These are phyloP conservation scores for Nymphalis urticae DNA, from an alignment of 2,888 invertebrate species.

Conservation along the genomic window DNA sequence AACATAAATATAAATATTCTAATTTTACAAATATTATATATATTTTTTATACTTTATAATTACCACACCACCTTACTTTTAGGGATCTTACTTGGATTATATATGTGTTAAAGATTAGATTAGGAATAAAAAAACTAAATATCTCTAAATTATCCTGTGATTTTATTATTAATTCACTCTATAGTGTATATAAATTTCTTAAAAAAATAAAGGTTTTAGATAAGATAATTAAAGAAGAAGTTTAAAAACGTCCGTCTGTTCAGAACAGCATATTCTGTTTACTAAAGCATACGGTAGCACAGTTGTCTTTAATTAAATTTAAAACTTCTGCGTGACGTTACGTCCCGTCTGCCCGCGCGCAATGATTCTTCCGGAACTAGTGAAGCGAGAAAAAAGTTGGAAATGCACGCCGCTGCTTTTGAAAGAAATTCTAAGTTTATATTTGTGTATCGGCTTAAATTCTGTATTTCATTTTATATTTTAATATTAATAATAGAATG, in stretches of 20 bases:
- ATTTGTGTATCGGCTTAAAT: constrained; percentile 12
- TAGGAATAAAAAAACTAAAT: too few species aligned
- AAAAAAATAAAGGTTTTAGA: too few species aligned
- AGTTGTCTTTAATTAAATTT: constrained; percentile 77
- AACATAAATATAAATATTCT: too few species aligned
- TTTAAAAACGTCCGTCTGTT: constrained; percentile 49
- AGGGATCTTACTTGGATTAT: too few species aligned
- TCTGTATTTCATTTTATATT: neutral
- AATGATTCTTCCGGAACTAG: constrained; percentile 46
- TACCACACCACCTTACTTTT: too few species aligned
- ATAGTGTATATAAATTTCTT: too few species aligned
- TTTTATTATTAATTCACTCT: too few species aligned
- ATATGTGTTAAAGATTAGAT: too few species aligned
- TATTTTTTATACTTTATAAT: too few species aligned
- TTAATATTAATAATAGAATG: neutral
- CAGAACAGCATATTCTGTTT: constrained; percentile 52
- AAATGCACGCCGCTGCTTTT: constrained; percentile 34
- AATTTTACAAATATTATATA: too few species aligned
- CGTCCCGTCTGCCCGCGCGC: constrained; percentile 52
- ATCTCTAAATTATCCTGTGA: too few species aligned
- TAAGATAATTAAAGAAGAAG: neutral
- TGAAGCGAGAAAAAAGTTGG: constrained; percentile 38
- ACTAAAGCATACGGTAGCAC: constrained; percentile 58
- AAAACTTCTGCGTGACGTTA: constrained; percentile 66
- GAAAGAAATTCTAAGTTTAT: constrained; percentile 20